Base-by-base conservation (phyloP, 2,888 invertebrate species). In the Pollenia labialis region DNA sequence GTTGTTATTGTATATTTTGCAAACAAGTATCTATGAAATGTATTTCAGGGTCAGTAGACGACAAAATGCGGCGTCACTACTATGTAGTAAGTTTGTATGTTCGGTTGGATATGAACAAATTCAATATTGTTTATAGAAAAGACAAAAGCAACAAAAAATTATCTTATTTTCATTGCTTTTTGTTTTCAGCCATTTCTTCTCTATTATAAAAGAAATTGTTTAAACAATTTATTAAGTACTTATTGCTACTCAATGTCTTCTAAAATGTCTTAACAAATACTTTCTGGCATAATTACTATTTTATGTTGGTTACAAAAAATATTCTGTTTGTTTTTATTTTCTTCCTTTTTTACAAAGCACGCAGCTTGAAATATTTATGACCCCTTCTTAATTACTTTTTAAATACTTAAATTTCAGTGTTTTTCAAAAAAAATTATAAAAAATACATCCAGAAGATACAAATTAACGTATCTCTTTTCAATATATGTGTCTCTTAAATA, bases 41-140 rank as follows among this genome's bases (percentile, higher is more conserved):
- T 87, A 87, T 87, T 87, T 87, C 87, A 87, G 87, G 87, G 87
- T 87, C 87, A 87, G 87, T 84, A 87, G 87, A 87, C 87, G 87
- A 87, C 87, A 81, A 87, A 87, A 81, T 84, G 84, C 87, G 83
- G 87, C 83, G 87, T 87, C 87, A 87, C 77, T 83, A n/a, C 71
- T 68, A 40, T 32, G 23, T 42, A 69, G 50, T 58, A 32, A 9
- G 52, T 40, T 42, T 18, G 23, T 69, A 60, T 69, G 60, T 52
- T 11, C 58, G 60, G 40, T 14, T 48, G 46, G 4, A 50, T 16
- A 60, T 44, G 16, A 62, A 32, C 62, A 14, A 32, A 32, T 50
- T 44, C 32, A 44, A 56, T 68, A 46, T 75, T 58, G 40, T 76
- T 48, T 64, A 58, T 64, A 52, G 23, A 64, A 76, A 76, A 52